Conservation (phyloP, 2,113 vertebrate species). For the Ictalurus punctatus region DNA sequence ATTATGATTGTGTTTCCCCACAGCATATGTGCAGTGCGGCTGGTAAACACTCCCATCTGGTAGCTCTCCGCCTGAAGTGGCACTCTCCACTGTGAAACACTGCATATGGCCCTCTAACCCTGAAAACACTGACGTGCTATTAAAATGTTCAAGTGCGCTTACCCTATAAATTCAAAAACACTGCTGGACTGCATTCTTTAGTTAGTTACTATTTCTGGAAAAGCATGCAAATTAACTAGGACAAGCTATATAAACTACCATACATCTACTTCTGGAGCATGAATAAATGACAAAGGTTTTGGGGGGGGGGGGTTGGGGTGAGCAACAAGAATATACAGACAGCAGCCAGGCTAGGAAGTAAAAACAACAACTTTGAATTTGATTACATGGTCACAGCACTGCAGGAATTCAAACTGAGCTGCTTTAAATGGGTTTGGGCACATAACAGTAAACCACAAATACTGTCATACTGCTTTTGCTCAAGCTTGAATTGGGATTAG, state of each 20-base stretch:
- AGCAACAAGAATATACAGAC: background rate
- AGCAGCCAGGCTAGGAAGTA: background rate
- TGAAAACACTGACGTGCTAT: slow-evolving; percentile 40
- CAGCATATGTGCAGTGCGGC: slow-evolving; percentile 45
- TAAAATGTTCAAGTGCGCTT: slow-evolving; percentile 22
- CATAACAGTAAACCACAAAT: slow-evolving; percentile 7
- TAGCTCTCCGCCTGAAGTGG: slow-evolving; percentile 23
- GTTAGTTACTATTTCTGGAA: background rate
- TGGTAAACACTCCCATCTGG: slow-evolving; percentile 50
- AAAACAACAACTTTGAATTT: background rate
- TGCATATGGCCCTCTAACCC: slow-evolving; percentile 44
- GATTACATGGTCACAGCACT: slow-evolving; percentile 25
- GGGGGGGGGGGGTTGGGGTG: background rate
- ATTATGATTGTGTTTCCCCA: slow-evolving; percentile 21
- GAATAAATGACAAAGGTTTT: too few species aligned
- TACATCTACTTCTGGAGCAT: background rate
- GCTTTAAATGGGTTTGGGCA: slow-evolving; percentile 23
- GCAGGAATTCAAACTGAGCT: slow-evolving; percentile 27
- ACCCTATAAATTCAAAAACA: background rate
- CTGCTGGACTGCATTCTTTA: background rate
- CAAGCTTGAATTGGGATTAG: background rate
- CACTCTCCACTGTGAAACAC: slow-evolving; percentile 42
- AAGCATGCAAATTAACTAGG: background rate
- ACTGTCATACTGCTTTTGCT: background rate
- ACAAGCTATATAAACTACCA: background rate